Evolutionary conservation across 2,113 vertebrate species (phyloP).

Genomic region (Hydrolagus affinis): DNA sequence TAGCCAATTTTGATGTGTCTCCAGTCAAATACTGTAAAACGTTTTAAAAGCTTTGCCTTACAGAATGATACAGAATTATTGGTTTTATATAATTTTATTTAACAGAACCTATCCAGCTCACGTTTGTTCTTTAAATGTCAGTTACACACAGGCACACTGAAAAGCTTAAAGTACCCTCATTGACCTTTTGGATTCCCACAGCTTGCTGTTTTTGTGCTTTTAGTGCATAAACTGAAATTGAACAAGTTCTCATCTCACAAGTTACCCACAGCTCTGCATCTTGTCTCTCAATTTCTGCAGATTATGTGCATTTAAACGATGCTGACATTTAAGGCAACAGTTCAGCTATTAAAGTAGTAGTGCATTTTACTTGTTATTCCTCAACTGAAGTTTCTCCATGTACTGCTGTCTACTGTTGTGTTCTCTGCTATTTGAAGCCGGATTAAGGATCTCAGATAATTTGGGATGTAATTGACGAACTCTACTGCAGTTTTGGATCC

Average conservation of each 20-base stretch:
- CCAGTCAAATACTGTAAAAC: neutral
- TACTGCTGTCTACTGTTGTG: too few relatives aligned
- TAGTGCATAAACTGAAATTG: neutral
- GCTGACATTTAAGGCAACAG: slow-evolving; percentile 1
- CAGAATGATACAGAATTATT: neutral
- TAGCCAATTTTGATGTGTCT: neutral
- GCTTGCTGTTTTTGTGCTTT: slow-evolving; percentile 5
- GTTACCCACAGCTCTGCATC: neutral
- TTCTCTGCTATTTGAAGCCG: too few relatives aligned
- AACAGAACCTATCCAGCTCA: neutral
- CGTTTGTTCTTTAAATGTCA: slow-evolving; percentile 20
- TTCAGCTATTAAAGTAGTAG: neutral
- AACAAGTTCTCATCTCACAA: neutral
- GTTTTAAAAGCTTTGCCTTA: neutral
- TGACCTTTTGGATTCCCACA: slow-evolving; percentile 3
- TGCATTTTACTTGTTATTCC: neutral
- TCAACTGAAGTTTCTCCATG: neutral
- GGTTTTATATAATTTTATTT: neutral
- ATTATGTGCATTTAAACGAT: neutral
- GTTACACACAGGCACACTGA: slow-evolving; percentile 15
- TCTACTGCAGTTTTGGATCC: too few relatives aligned
- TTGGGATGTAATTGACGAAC: too few relatives aligned
- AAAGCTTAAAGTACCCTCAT: neutral
- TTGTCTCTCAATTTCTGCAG: too few relatives aligned
- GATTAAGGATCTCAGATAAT: too few relatives aligned